Conservation (phyloP, 2,888 invertebrate genomes). For the Cephus rjabovi region DNA sequence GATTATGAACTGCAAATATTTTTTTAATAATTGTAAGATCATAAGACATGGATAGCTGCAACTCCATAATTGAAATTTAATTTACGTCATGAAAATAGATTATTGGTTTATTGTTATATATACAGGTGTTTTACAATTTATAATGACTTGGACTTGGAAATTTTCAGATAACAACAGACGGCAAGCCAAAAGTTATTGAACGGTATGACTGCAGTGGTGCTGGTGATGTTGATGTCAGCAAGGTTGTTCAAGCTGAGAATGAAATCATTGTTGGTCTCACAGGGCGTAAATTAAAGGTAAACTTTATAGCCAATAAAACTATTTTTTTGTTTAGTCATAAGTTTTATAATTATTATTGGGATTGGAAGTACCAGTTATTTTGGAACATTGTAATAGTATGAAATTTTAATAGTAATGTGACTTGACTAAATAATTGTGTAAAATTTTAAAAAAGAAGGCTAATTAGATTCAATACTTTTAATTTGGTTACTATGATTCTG, state of each 20-base stretch:
- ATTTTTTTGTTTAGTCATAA: not conserved
- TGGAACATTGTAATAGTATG: not conserved
- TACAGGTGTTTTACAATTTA: not conserved
- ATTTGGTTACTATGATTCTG: not conserved
- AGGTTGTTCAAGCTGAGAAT: constrained; percentile 76
- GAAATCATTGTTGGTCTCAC: constrained; percentile 86
- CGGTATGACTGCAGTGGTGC: constrained; percentile 96
- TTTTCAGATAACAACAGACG: constrained; percentile 84
- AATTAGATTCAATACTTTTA: not conserved
- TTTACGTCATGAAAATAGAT: not conserved
- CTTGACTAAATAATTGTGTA: not conserved
- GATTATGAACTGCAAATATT: not conserved
- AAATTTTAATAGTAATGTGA: not conserved
- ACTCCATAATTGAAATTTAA: not conserved
- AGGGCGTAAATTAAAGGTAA: constrained; percentile 89
- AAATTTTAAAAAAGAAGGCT: not conserved
- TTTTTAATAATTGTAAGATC: not conserved
- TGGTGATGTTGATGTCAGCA: constrained; percentile 95
- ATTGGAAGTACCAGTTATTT: not conserved
- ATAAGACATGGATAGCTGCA: not conserved
- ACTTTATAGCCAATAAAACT: not conserved
- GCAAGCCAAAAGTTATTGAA: constrained; percentile 93
- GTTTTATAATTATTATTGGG: not conserved
- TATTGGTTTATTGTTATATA: not conserved
- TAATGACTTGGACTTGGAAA: not conserved